Conservation (phyloP, 2,888 invertebrate species). For the Chrysolina americana region DNA sequence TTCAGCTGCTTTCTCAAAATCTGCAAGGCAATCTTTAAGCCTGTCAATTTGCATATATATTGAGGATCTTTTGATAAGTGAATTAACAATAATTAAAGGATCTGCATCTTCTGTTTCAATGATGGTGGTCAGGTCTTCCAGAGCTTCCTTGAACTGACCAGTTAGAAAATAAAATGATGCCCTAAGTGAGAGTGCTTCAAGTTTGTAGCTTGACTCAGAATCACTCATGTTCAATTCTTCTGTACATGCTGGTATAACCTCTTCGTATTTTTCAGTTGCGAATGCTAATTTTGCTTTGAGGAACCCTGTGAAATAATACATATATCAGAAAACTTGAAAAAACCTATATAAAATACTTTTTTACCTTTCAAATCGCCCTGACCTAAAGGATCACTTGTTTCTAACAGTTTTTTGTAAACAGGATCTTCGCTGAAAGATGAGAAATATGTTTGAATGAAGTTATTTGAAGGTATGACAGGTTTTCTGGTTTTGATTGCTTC, state of each 20-base stretch:
- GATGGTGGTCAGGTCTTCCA: slow-evolving; percentile 80
- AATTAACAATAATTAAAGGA: slow-evolving; percentile 82
- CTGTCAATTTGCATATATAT: slow-evolving; percentile 86
- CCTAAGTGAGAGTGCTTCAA: slow-evolving; percentile 84
- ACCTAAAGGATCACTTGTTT: slow-evolving; percentile 61
- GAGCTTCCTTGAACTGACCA: slow-evolving; percentile 82
- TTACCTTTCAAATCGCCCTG: slow-evolving; percentile 64
- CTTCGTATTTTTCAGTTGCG: slow-evolving; percentile 81
- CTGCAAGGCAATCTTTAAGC: slow-evolving; percentile 80
- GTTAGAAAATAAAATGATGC: slow-evolving; percentile 87
- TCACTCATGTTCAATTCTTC: slow-evolving; percentile 80
- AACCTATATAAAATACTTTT: slow-evolving; percentile 2
- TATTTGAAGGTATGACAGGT: slow-evolving; percentile 86
- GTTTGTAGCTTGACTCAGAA: slow-evolving; percentile 75
- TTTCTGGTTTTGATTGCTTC: slow-evolving; percentile 79
- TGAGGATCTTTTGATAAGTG: slow-evolving; percentile 90
- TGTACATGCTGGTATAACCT: slow-evolving; percentile 84
- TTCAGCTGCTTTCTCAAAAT: slow-evolving; percentile 84
- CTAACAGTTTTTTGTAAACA: slow-evolving; percentile 73
- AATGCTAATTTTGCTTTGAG: slow-evolving; percentile 80
- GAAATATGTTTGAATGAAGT: slow-evolving; percentile 90
- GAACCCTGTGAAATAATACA: slow-evolving; percentile 72
- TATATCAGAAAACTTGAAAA: neutral
- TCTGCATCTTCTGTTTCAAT: slow-evolving; percentile 77
- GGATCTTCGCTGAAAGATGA: slow-evolving; percentile 92